Evolutionary conservation across 37 sponge, comb jelly and placozoan genomes (phyloP), one percentile per base, ranked within the genome.

Genomic region (Crambe crambe): DNA sequence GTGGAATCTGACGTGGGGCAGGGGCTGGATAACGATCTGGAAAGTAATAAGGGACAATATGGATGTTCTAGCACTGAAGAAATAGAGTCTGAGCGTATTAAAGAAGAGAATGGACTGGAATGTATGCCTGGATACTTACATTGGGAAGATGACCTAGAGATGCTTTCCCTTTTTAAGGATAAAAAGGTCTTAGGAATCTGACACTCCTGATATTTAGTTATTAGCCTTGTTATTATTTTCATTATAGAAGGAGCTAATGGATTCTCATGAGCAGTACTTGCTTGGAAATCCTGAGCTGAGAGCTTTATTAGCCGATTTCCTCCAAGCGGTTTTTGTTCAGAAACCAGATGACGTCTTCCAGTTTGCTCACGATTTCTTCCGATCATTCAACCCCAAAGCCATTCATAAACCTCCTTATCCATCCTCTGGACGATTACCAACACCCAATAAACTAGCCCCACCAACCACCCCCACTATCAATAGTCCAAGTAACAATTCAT

Each of bases 121-220:
- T 21, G 36, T 12, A 58, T 68, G 10, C 60, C 88, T 25, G 93
- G 98, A 17, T 80, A 75, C 64, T 83, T 97, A 30, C 86, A 87
- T 27, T 98, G 99, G 99, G 92, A 93, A 73, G 85, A 98, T 27
- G 99, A 98, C 40, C 43, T 98, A 26, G 85, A 95, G 68, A 93
- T 98, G 94, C 56, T 92, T 1, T 98, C 99, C 3, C 83, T 81
- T 41, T 98, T 85, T 54, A 51, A 91, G 37, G 99, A 93, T 68
- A 89, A 87, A 51, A 98, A 98, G 88, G 99, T 81, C 69, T 77
- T 68, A 25, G 29, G 4, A 61, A 18, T 66, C 10, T 47, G 12
- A 15, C 61, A 59, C 6, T 17, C 32, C 65, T 31, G 65, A 42
- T 58, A 12, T 31, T 32, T 65, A 31, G 35, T 5, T 60, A 26